These are phyloP conservation scores for Burhinus oedicnemus DNA, from an alignment of 2,113 vertebrate genomes.

Conservation along the genomic window DNA sequence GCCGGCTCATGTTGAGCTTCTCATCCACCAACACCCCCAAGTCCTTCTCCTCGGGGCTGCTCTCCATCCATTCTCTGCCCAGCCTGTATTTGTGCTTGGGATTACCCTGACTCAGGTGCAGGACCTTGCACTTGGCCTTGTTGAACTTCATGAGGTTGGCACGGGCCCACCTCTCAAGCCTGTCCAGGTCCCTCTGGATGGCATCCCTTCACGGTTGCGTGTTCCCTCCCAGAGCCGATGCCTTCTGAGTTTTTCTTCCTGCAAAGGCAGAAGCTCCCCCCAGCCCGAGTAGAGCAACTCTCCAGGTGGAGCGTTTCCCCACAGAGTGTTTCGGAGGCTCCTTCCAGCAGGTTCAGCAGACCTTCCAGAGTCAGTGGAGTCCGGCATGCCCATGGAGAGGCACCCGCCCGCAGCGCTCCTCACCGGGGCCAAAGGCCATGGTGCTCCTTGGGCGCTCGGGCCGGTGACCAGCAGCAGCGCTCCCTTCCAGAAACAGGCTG, in stretches of 20 bases:
- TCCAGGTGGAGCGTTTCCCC: neutral
- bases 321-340: fast-evolving
- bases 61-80: neutral
- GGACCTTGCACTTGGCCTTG: neutral
- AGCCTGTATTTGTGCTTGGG: neutral
- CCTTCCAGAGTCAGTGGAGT: fast-evolving
- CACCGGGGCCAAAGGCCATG: fast-evolving
- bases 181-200: neutral
- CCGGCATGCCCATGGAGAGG: fast-evolving
- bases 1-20: neutral
- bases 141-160: neutral
- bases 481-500: neutral
- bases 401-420: neutral
- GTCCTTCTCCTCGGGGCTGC: neutral
- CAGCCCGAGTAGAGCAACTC: fast-evolving
- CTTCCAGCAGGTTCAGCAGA: neutral
- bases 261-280: neutral
- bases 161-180: neutral
- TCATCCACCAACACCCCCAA: neutral
- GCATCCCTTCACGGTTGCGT: fast-evolving
- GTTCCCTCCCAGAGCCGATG: neutral
- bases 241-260: neutral
- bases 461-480: neutral
- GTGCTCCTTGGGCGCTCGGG: fast-evolving
- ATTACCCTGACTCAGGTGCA: neutral